These are phyloP conservation scores for Seladonia tumulorum DNA, from an alignment of 2,888 invertebrate genomes.

Conservation along the genomic window DNA sequence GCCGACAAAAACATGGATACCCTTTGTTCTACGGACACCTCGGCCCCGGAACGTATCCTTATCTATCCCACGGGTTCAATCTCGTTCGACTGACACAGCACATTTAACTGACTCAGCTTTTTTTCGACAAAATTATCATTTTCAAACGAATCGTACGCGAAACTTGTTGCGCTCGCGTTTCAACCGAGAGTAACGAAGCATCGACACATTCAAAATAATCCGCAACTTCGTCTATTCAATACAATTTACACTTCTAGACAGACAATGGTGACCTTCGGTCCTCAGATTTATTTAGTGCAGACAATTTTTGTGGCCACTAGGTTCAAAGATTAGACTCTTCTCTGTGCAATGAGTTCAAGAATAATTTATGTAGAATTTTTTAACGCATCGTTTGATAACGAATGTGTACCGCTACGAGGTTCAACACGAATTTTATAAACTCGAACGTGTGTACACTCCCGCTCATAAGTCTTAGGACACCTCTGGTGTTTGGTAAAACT, in stretches of 20 bases:
- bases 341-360: rapidly evolving
- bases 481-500: too few species aligned
- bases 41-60: not conserved
- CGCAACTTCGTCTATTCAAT: too few species aligned
- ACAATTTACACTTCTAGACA: too few species aligned
- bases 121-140: not conserved
- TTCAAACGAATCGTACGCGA: not conserved
- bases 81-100: not conserved
- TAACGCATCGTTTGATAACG: not conserved
- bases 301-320: not conserved
- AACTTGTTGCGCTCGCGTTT: not conserved
- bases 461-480: too few species aligned
- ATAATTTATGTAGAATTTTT: not conserved
- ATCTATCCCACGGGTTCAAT: slow-evolving; percentile 1
- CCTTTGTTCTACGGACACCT: not conserved
- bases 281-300: not conserved
- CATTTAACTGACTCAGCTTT: not conserved
- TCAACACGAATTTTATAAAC: not conserved
- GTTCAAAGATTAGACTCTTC: not conserved
- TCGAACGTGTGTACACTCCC: not conserved
- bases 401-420: not conserved
- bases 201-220: too few species aligned
- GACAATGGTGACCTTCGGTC: too few species aligned
- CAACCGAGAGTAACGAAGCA: too few species aligned
- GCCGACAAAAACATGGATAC: slow-evolving; percentile 1